Conservation (phyloP, 1,140 invertebrate species). For the Philopotamus ludificatus region DNA sequence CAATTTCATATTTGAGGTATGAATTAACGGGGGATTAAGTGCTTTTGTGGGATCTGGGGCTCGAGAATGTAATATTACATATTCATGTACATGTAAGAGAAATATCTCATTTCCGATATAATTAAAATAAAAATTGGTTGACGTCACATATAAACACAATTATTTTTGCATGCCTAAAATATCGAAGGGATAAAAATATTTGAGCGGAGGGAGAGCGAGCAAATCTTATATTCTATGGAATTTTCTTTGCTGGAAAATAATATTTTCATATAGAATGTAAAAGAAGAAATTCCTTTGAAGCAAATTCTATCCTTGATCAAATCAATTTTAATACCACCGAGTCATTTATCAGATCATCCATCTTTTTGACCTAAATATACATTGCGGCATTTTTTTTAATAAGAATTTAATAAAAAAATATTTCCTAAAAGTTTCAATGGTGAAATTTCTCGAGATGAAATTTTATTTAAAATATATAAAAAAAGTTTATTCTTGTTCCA, state of each 20-base stretch:
- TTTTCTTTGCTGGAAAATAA: too few species aligned
- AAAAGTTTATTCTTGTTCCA: too few species aligned
- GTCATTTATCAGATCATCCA: slow-evolving; percentile 4
- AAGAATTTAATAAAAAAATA: too few species aligned
- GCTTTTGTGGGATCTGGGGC: slow-evolving; percentile 2
- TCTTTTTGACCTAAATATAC: background rate
- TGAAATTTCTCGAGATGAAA: too few species aligned
- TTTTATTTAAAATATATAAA: too few species aligned
- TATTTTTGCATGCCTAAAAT: background rate
- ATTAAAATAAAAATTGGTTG: background rate
- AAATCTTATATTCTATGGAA: too few species aligned
- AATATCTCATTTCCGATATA: background rate
- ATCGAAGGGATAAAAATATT: slow-evolving; percentile 30
- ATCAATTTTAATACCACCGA: slow-evolving; percentile 24
- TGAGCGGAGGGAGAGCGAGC: slow-evolving; percentile 9
- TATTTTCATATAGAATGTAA: slow-evolving; percentile 36
- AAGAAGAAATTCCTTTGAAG: slow-evolving; percentile 17
- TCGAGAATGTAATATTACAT: background rate
- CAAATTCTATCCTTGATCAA: slow-evolving; percentile 11
- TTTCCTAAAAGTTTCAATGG: too few species aligned
- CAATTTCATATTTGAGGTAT: slow-evolving; percentile 33
- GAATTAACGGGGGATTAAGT: slow-evolving; percentile 31
- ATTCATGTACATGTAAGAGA: background rate
- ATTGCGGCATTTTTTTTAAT: background rate
- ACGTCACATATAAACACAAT: background rate